Evolutionary conservation across 1,140 invertebrate genomes (phyloP).

Genomic region (Hyles euphorbiae): DNA sequence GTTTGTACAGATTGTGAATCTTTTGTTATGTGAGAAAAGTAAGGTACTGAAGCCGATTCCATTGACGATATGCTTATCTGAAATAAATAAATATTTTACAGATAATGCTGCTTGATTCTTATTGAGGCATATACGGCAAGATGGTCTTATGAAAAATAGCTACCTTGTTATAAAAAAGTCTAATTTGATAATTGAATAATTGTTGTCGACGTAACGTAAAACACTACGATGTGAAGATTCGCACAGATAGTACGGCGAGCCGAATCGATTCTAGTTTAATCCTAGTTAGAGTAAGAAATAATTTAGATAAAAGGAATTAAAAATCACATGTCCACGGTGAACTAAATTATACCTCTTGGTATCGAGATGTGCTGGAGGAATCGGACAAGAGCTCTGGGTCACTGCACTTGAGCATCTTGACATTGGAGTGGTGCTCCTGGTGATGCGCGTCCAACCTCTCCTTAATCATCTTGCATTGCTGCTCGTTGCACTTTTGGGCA

Average conservation of each 20-base stretch:
- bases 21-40: not conserved
- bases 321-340: no score
- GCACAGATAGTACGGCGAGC: not conserved
- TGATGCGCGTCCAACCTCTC: conserved; percentile 27
- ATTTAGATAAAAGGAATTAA: no score
- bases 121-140: not conserved
- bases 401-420: not conserved
- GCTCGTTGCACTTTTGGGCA: conserved; percentile 21
- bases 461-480: conserved; percentile 25
- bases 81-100: not conserved
- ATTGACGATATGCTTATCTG: not conserved
- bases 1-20: not conserved
- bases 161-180: no score
- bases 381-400: not conserved
- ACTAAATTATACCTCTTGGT: not conserved
- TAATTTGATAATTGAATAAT: no score
- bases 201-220: not conserved
- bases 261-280: not conserved
- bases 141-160: no score
- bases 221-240: not conserved
- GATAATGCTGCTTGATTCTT: not conserved
- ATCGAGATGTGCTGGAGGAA: not conserved
- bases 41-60: not conserved
- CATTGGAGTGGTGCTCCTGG: conserved; percentile 2
- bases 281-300: no score